Percentiles rank a stretch among this genome's conserved stretches.
Conservation (phyloP, 1,140 invertebrate species). For the Neelides sp. region DNA sequence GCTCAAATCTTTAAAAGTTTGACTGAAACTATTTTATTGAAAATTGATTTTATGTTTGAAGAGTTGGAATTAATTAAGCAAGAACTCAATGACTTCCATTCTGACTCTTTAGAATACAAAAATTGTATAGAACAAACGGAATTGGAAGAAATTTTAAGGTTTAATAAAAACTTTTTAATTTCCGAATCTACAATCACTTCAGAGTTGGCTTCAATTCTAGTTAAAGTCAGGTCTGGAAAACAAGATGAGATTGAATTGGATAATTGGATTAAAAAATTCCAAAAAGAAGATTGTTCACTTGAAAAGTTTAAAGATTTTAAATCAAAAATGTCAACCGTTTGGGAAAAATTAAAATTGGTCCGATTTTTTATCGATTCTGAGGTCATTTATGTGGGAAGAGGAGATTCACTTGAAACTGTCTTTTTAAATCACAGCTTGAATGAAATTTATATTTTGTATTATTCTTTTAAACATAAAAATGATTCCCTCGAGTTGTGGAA, state of each 20-base stretch:
- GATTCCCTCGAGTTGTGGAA: too few relatives aligned
- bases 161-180: conserved; percentile 1
- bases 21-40: neutral
- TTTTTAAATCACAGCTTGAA: too few relatives aligned
- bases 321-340: neutral
- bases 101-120: neutral
- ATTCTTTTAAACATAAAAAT: too few relatives aligned
- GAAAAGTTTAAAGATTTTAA: too few relatives aligned
- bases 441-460: too few relatives aligned
- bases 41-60: conserved; percentile 11
- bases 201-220: neutral
- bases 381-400: too few relatives aligned
- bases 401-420: too few relatives aligned
- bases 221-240: conserved; percentile 6
- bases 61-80: neutral
- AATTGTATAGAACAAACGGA: neutral
- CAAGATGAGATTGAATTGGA: neutral
- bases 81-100: conserved; percentile 10
- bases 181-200: neutral
- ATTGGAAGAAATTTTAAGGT: neutral
- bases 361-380: too few relatives aligned
- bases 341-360: neutral
- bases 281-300: neutral
- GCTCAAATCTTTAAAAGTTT: neutral
- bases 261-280: neutral